Evolutionary conservation across 2,113 vertebrate species (phyloP).

Genomic region (Ammodytes marinus): DNA sequence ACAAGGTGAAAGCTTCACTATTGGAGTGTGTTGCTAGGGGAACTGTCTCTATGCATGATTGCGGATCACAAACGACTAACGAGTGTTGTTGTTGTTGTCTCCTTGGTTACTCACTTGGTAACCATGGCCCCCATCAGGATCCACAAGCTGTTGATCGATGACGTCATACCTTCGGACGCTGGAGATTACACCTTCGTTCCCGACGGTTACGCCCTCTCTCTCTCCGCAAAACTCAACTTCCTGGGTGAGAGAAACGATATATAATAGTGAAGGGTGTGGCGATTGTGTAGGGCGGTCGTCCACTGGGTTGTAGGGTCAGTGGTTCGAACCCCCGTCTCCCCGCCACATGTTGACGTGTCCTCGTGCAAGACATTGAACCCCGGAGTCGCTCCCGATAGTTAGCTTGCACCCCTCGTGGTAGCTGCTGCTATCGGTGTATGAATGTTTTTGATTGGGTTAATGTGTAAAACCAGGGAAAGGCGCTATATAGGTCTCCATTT

Average conservation of each 20-base stretch:
- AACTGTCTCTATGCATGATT: slow-evolving; percentile 70
- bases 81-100: slow-evolving; percentile 56
- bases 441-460: too few relatives aligned
- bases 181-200: slow-evolving; percentile 93
- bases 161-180: slow-evolving; percentile 88
- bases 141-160: slow-evolving; percentile 91
- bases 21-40: slow-evolving; percentile 64
- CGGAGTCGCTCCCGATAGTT: too few relatives aligned
- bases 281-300: too few relatives aligned
- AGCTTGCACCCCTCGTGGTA: too few relatives aligned
- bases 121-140: slow-evolving; percentile 75
- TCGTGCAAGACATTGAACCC: too few relatives aligned
- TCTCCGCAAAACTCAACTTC: slow-evolving; percentile 94
- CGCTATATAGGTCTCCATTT: too few relatives aligned
- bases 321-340: too few relatives aligned
- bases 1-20: slow-evolving; percentile 70
- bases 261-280: too few relatives aligned
- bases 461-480: too few relatives aligned
- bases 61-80: slow-evolving; percentile 49
- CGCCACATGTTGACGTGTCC: too few relatives aligned
- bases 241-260: slow-evolving; percentile 82
- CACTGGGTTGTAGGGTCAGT: too few relatives aligned
- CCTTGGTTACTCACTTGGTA: slow-evolving; percentile 65
- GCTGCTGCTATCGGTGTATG: too few relatives aligned
- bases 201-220: slow-evolving; percentile 89